Evolutionary conservation across 2,888 invertebrate genomes (phyloP), one percentile per base, ranked within the genome.

Genomic region (Liodrosophila aerea): DNA sequence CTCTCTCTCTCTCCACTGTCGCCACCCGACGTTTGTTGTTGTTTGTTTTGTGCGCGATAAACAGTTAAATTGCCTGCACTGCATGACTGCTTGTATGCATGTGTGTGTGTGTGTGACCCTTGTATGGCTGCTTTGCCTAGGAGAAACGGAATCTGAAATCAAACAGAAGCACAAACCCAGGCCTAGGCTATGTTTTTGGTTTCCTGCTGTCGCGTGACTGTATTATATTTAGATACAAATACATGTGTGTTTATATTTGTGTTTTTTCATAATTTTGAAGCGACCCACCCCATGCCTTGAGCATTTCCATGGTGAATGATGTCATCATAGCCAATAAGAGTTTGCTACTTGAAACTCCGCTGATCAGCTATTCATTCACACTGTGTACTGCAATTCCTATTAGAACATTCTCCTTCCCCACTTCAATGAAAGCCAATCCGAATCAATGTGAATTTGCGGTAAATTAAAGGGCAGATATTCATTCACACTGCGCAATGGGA

Each of bases 61-160:
- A 85, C 86, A 70, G 82, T 84, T 84, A 81, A 81, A 84, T 85
- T 77, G 77, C 61, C 61, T 64, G 62, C 66, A 59, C 60, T 33
- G 12, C 37, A 18, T 49, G 37, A 52, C 11, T 46, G 36, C n/a
- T n/a, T 64, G 47, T 61, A 30, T 53, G 15, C 62, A 8, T 30
- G 12, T 16, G 33, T 44, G 33, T 47, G n/a, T 60, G 16, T 45
- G 39, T 57, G 7, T 61, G 41, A 46, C 7, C 36, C 61, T 81
- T 85, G 69, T 85, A 78, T 64, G 83, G 83, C 80, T 85, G 80
- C 63, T 54, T 67, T 64, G 50, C 59, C 54, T 43, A 62, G 16
- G 46, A 52, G 37, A 44, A 58, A 15, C 41, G 4, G 22, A 46
- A 36, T 12, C 8, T 4, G 58, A 40, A 13, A 43, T 22, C 15